Conservation (phyloP, 2,888 invertebrate genomes). For the Amblyjoppa proteus region DNA sequence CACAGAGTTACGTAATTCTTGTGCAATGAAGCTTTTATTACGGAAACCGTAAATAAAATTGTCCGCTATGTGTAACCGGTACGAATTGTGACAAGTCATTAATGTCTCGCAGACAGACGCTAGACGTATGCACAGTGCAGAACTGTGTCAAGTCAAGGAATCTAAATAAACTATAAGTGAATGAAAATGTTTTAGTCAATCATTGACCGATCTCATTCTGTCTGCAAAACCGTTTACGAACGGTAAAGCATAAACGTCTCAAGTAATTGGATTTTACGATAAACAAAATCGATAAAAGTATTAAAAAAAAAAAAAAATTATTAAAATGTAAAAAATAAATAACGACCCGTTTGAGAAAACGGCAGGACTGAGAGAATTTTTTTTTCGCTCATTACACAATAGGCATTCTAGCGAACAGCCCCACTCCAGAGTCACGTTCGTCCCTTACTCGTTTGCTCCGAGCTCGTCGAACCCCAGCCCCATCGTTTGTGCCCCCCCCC, state of each 20-base stretch:
- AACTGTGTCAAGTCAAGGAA: too few relatives aligned
- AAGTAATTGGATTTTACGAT: too few relatives aligned
- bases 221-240: too few relatives aligned
- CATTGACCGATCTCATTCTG: too few relatives aligned
- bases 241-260: too few relatives aligned
- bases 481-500: constrained; percentile 4
- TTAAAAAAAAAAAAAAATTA: neutral
- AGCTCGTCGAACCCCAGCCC: constrained; percentile 27
- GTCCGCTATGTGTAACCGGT: neutral
- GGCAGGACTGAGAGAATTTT: neutral
- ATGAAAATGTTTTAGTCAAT: too few relatives aligned
- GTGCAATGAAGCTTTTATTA: constrained; percentile 35
- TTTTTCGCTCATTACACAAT: constrained; percentile 43
- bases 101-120: too few relatives aligned
- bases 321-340: neutral
- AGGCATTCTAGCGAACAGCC: constrained; percentile 35
- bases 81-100: neutral
- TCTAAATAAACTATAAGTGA: too few relatives aligned
- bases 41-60: constrained; percentile 49
- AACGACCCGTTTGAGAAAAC: neutral
- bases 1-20: too few relatives aligned
- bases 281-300: neutral
- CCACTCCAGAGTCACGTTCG: constrained; percentile 29
- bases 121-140: too few relatives aligned
- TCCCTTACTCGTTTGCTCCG: constrained; percentile 35